Conservation (phyloP, 1,140 invertebrate species). For the Bombus sibiricus region DNA sequence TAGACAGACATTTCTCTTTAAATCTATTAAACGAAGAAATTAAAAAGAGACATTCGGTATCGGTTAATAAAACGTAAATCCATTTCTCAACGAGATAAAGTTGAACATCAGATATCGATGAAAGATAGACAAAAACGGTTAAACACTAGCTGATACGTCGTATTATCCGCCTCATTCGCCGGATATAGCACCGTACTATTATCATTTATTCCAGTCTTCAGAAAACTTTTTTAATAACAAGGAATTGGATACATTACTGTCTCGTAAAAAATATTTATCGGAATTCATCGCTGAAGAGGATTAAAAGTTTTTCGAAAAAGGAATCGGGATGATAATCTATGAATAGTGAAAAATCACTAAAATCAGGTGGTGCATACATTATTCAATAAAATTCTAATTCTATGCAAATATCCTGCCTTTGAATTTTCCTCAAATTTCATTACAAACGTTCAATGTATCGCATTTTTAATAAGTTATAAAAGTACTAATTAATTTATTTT, state of each 20-base stretch:
- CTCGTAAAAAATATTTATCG: neutral
- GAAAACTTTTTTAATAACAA: neutral
- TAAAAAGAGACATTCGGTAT: neutral
- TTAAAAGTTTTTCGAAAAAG: neutral
- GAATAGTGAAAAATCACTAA: neutral
- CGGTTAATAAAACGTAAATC: neutral
- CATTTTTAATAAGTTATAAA: neutral
- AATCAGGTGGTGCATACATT: neutral
- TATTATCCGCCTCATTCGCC: neutral
- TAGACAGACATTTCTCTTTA: neutral
- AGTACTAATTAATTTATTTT: neutral
- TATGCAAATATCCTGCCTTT: neutral
- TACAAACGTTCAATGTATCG: neutral
- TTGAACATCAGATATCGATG: neutral
- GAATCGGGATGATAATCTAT: neutral
- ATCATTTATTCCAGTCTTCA: neutral
- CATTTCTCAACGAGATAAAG: neutral
- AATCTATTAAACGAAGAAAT: neutral
- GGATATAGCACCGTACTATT: neutral
- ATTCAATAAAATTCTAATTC: neutral
- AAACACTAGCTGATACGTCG: neutral
- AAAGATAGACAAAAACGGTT: neutral
- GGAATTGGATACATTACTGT: neutral
- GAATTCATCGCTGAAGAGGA: neutral
- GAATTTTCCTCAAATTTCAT: neutral